These are phyloP conservation scores for Salticus scenicus DNA, from an alignment of 2,888 invertebrate species.

Conservation along the genomic window DNA sequence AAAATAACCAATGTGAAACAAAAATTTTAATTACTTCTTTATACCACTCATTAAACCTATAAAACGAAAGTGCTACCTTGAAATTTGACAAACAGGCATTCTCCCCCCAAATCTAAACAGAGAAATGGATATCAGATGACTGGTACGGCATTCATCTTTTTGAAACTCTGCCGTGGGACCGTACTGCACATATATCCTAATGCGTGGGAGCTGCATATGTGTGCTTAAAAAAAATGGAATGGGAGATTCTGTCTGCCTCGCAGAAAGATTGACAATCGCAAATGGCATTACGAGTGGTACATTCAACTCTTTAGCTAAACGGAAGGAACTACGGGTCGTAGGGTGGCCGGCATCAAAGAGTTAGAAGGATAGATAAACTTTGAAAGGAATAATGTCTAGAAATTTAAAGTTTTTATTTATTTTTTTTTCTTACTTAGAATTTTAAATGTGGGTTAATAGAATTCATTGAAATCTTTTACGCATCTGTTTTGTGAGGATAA, in stretches of 20 bases:
- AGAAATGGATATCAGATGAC: constrained; percentile 4
- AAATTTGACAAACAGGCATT: no score
- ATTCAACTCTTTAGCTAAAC: constrained; percentile 59
- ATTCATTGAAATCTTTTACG: no score
- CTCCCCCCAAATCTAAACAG: no score
- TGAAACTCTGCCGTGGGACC: constrained; percentile 38
- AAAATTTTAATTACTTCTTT: no score
- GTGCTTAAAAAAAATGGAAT: constrained; percentile 4
- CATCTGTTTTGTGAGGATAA: no score
- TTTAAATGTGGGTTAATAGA: no score
- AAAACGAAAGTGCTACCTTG: no score
- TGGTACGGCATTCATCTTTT: constrained; percentile 20
- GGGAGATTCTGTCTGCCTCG: not conserved
- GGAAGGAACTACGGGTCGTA: constrained; percentile 66
- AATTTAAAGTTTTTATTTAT: no score
- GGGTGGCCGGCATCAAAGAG: constrained; percentile 58
- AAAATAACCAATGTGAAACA: no score
- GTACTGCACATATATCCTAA: constrained; percentile 28
- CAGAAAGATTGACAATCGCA: constrained; percentile 58
- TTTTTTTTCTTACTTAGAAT: no score
- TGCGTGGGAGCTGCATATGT: constrained; percentile 38
- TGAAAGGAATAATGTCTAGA: no score
- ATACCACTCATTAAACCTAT: no score
- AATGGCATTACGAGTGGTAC: constrained; percentile 61
- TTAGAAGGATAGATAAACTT: constrained; percentile 49